Conservation (phyloP, 2,797 vertebrate species). For the Anolis apletophallus region DNA sequence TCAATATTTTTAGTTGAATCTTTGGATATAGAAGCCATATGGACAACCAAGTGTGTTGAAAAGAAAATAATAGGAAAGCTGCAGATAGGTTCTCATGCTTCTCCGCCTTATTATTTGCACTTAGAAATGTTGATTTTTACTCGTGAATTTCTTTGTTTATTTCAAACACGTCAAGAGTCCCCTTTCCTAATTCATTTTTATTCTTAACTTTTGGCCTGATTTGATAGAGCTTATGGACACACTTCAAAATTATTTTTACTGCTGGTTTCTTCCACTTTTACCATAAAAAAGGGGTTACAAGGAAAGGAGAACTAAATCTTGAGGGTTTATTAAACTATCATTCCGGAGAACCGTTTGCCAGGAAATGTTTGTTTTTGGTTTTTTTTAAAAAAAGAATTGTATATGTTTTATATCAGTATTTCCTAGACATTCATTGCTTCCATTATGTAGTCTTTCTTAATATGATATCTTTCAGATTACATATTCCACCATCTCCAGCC, state of each 20-base stretch:
- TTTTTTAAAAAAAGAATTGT: no score
- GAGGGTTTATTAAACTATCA: background rate
- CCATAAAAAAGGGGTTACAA: background rate
- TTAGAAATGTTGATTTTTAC: background rate
- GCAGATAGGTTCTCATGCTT: background rate
- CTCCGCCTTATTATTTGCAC: background rate
- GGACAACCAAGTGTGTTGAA: background rate
- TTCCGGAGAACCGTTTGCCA: background rate
- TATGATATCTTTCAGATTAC: background rate
- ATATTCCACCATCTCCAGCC: background rate
- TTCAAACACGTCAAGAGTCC: background rate
- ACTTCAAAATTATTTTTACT: background rate
- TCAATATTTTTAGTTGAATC: no score
- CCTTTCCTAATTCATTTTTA: background rate
- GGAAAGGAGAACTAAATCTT: background rate
- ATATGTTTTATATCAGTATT: background rate
- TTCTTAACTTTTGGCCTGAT: background rate
- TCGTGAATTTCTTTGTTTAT: background rate
- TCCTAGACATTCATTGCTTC: background rate
- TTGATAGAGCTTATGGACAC: background rate
- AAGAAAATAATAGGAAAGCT: background rate
- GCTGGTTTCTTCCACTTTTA: background rate
- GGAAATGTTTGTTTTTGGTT: background rate
- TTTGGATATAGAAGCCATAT: no score
- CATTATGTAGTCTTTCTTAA: background rate